These are phyloP conservation scores for Vulpes ferrilata DNA, from an alignment of 2,113 vertebrate genomes.

Conservation along the genomic window DNA sequence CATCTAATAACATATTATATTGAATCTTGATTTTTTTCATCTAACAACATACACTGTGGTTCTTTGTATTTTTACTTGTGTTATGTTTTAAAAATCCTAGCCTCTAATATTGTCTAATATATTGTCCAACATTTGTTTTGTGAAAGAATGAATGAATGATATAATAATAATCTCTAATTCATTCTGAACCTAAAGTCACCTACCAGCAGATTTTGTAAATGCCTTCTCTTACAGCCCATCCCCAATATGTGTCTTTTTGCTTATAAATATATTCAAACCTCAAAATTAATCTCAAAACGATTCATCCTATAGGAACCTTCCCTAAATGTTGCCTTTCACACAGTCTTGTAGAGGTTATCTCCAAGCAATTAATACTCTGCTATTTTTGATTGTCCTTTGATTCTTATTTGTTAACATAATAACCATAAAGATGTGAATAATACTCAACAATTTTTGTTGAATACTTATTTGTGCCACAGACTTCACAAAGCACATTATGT, in stretches of 20 bases:
- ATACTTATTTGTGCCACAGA: not conserved
- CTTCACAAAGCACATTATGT: not conserved
- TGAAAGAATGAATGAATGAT: not conserved
- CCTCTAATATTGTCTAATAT: not conserved
- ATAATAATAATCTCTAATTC: not conserved
- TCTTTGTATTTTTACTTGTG: constrained; percentile 44
- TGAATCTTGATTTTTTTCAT: not conserved
- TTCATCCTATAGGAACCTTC: not conserved
- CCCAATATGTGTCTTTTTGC: not conserved
- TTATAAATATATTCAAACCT: not conserved
- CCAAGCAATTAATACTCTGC: not conserved
- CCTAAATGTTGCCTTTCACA: not conserved
- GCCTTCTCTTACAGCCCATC: not conserved
- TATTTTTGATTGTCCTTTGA: not conserved
- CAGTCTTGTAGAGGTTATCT: not conserved
- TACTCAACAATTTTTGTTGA: not conserved
- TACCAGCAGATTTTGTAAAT: not conserved
- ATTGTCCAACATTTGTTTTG: not conserved
- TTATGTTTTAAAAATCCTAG: not conserved
- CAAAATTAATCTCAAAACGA: not conserved
- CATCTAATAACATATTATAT: not conserved
- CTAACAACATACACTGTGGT: not conserved
- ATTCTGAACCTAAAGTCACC: not conserved
- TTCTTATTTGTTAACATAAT: not conserved
- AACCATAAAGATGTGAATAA: not conserved